Evolutionary conservation across 1,140 invertebrate species (phyloP).

Genomic region (Pseudoatta argentina): DNA sequence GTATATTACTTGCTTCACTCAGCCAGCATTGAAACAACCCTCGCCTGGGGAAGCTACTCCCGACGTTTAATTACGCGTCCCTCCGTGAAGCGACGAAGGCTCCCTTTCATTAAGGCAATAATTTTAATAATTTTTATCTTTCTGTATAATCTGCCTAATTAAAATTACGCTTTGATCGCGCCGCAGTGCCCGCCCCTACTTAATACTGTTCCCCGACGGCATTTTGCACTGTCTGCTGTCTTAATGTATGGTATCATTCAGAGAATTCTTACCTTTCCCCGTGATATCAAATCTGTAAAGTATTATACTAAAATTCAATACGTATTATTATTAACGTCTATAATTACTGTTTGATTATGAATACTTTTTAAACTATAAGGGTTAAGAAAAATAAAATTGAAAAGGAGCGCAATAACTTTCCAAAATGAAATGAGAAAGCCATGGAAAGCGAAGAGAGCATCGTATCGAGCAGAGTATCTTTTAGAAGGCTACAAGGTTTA

Average conservation of each 20-base stretch:
- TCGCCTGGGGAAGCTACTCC: conserved; percentile 79
- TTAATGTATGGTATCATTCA: conserved; percentile 45
- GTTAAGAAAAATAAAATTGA: not conserved
- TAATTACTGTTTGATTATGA: not conserved
- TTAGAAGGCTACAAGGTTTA: conserved; percentile 65
- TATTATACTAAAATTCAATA: not conserved
- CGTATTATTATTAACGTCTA: not conserved
- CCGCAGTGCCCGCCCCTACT: conserved; percentile 73
- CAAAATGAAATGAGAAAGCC: conserved; percentile 48
- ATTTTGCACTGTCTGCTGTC: conserved; percentile 64
- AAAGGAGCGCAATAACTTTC: not conserved
- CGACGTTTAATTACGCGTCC: conserved; percentile 86
- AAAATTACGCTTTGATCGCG: conserved; percentile 86
- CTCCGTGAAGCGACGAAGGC: conserved; percentile 78
- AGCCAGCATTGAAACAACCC: conserved; percentile 74
- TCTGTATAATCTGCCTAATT: conserved; percentile 86
- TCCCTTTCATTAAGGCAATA: conserved; percentile 87
- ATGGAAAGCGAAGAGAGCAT: conserved; percentile 57
- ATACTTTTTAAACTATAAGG: not conserved
- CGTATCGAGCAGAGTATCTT: conserved; percentile 63
- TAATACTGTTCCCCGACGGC: conserved; percentile 52
- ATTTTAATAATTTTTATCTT: conserved; percentile 88
- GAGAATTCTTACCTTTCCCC: not conserved
- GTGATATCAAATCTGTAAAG: not conserved
- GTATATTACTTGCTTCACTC: conserved; percentile 52